A percentile compares a stretch with the other conserved stretches of the same genome.
Evolutionary conservation across 2,888 invertebrate species (phyloP).

Genomic region (Eubasilissa splendida): DNA sequence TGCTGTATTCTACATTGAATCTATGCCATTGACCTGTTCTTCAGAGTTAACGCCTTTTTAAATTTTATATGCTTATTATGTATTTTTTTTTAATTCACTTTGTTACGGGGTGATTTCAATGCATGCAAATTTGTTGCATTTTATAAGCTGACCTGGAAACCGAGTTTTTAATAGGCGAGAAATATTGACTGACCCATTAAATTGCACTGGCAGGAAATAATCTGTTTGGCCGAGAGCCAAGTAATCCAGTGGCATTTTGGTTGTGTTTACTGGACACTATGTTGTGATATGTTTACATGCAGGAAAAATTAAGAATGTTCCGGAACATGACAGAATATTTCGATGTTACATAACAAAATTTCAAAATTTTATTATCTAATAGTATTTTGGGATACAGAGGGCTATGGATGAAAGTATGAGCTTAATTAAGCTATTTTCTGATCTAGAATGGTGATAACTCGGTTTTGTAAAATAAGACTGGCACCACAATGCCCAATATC

Average conservation of each 20-base stretch:
- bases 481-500: too few species aligned
- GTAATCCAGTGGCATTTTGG: slow-evolving; percentile 50
- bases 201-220: slow-evolving; percentile 34
- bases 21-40: neutral
- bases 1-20: neutral
- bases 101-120: too few species aligned
- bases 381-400: too few species aligned
- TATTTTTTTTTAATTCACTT: neutral
- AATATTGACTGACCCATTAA: slow-evolving; percentile 37
- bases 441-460: too few species aligned
- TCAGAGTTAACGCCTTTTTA: neutral
- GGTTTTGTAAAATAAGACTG: too few species aligned
- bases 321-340: neutral
- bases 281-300: slow-evolving; percentile 49
- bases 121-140: slow-evolving; percentile 1
- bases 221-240: slow-evolving; percentile 48
- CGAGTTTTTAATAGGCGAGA: slow-evolving; percentile 32
- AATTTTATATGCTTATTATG: neutral
- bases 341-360: too few species aligned
- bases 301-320: slow-evolving; percentile 20
- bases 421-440: too few species aligned
- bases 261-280: slow-evolving; percentile 46
- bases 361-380: too few species aligned
- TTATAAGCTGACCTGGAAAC: neutral
- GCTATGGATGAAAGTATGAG: too few species aligned